Conservation (phyloP, 2,797 vertebrate species). For the Selene dorsalis region DNA sequence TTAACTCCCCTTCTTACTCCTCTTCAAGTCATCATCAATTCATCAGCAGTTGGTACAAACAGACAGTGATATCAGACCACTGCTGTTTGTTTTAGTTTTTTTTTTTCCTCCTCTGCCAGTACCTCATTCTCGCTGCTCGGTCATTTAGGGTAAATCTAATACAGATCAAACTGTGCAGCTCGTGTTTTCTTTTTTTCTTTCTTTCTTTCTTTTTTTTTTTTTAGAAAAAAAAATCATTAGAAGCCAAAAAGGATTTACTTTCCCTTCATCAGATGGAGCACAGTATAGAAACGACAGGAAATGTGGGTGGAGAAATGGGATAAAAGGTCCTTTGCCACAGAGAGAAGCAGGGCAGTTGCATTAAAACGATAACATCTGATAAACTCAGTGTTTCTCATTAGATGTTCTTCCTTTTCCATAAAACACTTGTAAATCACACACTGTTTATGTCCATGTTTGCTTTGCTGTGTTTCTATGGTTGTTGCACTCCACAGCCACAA, state of each 20-base stretch:
- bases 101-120: too few relatives aligned
- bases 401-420: not conserved
- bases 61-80: conserved; percentile 19
- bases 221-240: not conserved
- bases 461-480: not conserved
- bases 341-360: not conserved
- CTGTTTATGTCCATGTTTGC: not conserved
- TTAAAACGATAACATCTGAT: not conserved
- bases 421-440: not conserved
- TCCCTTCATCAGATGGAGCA: not conserved
- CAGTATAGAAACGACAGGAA: not conserved
- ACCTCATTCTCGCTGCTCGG: not conserved
- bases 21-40: conserved; percentile 61
- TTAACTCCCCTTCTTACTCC: conserved; percentile 56
- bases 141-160: not conserved
- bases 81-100: not conserved
- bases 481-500: not conserved
- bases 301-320: not conserved
- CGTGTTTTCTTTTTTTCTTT: too few relatives aligned
- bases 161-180: not conserved
- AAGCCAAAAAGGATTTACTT: not conserved
- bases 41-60: conserved; percentile 48
- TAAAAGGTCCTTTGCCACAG: not conserved
- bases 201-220: not conserved
- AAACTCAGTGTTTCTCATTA: not conserved